Percentiles rank a stretch among this genome's conserved stretches.
Evolutionary conservation across 2,113 vertebrate species (phyloP).

Genomic region (Xenopus laevis): DNA sequence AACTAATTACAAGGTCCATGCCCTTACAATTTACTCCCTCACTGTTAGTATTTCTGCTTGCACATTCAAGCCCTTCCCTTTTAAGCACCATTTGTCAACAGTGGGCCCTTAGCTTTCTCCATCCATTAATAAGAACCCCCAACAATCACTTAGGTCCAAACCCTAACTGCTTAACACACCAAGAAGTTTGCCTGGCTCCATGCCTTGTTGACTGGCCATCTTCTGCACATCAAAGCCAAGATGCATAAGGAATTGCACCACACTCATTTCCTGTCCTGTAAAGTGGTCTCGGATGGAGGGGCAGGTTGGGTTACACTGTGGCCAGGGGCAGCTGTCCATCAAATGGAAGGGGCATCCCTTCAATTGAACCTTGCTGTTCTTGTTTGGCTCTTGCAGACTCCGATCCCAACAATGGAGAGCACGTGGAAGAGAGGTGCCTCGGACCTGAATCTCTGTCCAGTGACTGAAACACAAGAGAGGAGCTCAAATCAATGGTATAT

Average conservation of each 20-base stretch:
- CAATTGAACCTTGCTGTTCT: constrained; percentile 76
- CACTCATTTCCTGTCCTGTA: constrained; percentile 95
- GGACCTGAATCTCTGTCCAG: constrained; percentile 94
- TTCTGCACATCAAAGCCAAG: constrained; percentile 96
- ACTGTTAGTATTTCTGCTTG: too few relatives aligned
- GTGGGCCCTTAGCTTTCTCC: too few relatives aligned
- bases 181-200: constrained; percentile 91
- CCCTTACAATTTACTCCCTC: too few relatives aligned
- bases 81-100: too few relatives aligned
- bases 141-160: too few relatives aligned
- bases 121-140: too few relatives aligned
- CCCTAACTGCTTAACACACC: constrained; percentile 83
- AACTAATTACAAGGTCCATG: too few relatives aligned
- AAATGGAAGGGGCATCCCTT: constrained; percentile 89
- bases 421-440: constrained; percentile 89
- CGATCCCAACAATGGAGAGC: constrained; percentile 97
- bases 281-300: constrained; percentile 91
- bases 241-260: constrained; percentile 97
- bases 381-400: constrained; percentile 83
- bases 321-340: constrained; percentile 96
- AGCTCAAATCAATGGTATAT: too few relatives aligned
- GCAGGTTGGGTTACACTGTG: constrained; percentile 95
- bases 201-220: constrained; percentile 93
- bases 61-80: too few relatives aligned
- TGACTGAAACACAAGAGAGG: constrained; percentile 65